Base-by-base conservation (phyloP, 2,888 invertebrate species). In the Eledona agricola region DNA sequence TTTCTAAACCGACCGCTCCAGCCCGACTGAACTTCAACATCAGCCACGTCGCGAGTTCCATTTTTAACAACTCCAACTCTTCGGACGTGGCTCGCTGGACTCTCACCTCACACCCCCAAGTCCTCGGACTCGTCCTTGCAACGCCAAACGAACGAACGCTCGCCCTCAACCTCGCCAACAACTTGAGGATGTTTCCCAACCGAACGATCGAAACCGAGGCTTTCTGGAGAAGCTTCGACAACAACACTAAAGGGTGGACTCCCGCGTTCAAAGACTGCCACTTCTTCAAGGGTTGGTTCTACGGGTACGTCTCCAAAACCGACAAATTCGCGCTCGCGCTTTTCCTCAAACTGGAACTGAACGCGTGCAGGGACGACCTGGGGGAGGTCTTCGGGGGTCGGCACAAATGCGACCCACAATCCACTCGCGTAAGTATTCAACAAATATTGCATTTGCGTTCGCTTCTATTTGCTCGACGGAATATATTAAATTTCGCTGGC, bases 321-420 rank as follows among this genome's bases (percentile, higher is more conserved):
- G 55, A 57, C 2, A 64, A 67, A 15, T 43, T 63, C 20, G 69
- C 66, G 29, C 61, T 73, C 9, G 73, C 67, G 1, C 46, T 75
- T 4, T 74, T 76, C 57, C 54, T 75, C 5, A 77, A 80, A 6
- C 75, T 86, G 60, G 80, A 86, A 54, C 79, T 88, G 59, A 80
- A 90, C 75, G 88, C 88, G 55, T 92, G 91, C 75, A 87, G 88
- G 67, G 82, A 84, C 53, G 79, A 80, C 15, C 81, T 88, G 72
- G 79, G 83, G 62, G 83, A 85, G 51, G 82, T 88, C 68, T 84
- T 90, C 64, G 86, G 85, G 17, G 84, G 84, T 13, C 78, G 78
- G n/a, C 83, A 85, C 67, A 80, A 79, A 70, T 87, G 83, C 66
- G 79, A 80, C 59, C 69, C 69, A 12, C 74, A 78, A 54, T 78